Evolutionary conservation across 2,113 vertebrate genomes (phyloP), one percentile per base, ranked within the genome.

Genomic region (Hoplias malabaricus): DNA sequence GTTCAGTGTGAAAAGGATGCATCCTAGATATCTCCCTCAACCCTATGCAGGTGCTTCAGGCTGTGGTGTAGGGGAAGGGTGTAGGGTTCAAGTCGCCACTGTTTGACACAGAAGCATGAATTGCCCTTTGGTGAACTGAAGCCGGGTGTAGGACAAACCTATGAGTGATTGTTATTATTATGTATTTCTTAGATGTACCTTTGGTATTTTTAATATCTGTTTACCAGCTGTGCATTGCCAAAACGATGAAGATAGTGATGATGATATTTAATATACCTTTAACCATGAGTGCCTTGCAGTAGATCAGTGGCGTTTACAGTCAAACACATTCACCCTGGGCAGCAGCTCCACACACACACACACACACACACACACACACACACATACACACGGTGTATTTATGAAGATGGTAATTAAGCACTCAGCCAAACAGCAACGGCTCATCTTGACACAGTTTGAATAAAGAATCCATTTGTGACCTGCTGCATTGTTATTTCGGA

Each of bases 391-490:
- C 19, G 19, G 14, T 34, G 59, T 63, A 27, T 69, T 69, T 61
- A 43, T 43, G 25, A 21, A 57, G 40, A 25, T 12, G 16, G 43
- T 75, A 76, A 83, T 73, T 72, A 56, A 54, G 36, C 72, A 68
- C 77, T 72, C 54, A 48, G 40, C 54, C 46, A 40, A 75, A 62
- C 75, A 62, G 66, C 40, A 38, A 14, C 54, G 12, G 70, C 70
- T 73, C 62, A 66, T 73, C 63, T 80, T 63, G 70, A 80, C 71
- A 67, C 70, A 40, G 43, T 59, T 61, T 61, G 23, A 59, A 69
- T 23, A 43, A 36, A 25, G 14, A 69, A 74, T 71, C 70, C 70
- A 73, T 67, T 68, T 71, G 66, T n/a, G 67, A 70, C 75, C 75
- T 38, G 5, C 43, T 25, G 43, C 54, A 31, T 70, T 70, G 23